Percentiles rank a stretch among this genome's conserved stretches.
Conservation (phyloP, 2,888 invertebrate species). For the Folsomia candida region DNA sequence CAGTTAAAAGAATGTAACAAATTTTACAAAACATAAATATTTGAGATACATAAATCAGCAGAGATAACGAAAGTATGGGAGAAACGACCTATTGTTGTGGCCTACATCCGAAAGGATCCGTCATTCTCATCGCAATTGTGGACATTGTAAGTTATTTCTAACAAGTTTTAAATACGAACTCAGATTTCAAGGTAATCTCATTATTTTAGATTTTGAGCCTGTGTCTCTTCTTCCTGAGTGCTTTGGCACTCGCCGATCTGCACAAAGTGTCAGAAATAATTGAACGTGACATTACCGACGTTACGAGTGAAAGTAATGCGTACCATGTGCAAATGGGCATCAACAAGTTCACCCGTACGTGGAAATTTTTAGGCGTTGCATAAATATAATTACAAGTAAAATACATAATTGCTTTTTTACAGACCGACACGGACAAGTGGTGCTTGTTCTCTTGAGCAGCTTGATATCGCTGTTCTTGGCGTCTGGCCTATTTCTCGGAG, state of each 20-base stretch:
- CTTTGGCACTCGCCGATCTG: slow-evolving; percentile 48
- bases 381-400: slow-evolving; percentile 2
- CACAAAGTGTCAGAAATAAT: slow-evolving; percentile 44
- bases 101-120: slow-evolving; percentile 41
- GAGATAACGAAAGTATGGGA: not conserved
- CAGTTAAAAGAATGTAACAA: too few species aligned
- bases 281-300: slow-evolving; percentile 36
- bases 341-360: slow-evolving; percentile 42
- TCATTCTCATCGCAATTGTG: slow-evolving; percentile 46
- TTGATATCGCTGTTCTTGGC: slow-evolving; percentile 41
- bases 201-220: slow-evolving; percentile 42
- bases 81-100: slow-evolving; percentile 41
- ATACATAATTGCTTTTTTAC: not conserved
- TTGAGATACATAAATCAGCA: too few species aligned
- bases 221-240: slow-evolving; percentile 43
- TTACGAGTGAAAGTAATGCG: slow-evolving; percentile 30
- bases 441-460: slow-evolving; percentile 42
- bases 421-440: slow-evolving; percentile 46
- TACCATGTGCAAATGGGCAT: slow-evolving; percentile 34
- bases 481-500: slow-evolving; percentile 44
- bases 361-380: not conserved
- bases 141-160: slow-evolving; percentile 43
- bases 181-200: not conserved
- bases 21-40: too few species aligned
- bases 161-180: not conserved